Conservation (phyloP, 1,140 invertebrate genomes). For the roundworm (Caenorhabditis elegans) region WBcel235 BX284603.4:5138001-5138500, state of each 20-base stretch:
- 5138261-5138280: constrained; percentile 39
- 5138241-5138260: constrained; percentile 44
- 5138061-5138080: no score
- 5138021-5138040: no score
- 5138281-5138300: neutral
- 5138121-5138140: constrained; percentile 15
- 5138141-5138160: constrained; percentile 47
- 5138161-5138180: constrained; percentile 48
- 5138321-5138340: no score
- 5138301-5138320: no score
- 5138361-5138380: no score
- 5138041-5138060: no score
- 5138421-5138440: neutral
- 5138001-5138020: no score
- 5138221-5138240: constrained; percentile 23
- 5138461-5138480: neutral
- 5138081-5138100: constrained; percentile 49
- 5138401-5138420: neutral
- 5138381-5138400: neutral
- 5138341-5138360: no score
- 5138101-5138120: constrained; percentile 45
- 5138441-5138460: neutral
- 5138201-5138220: constrained; percentile 43
- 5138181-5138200: constrained; percentile 46
- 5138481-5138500: neutral